phyloP scores from a whole-genome alignment of 2,797 vertebrate genomes.

The Pseudopleuronectes americanus region DNA sequence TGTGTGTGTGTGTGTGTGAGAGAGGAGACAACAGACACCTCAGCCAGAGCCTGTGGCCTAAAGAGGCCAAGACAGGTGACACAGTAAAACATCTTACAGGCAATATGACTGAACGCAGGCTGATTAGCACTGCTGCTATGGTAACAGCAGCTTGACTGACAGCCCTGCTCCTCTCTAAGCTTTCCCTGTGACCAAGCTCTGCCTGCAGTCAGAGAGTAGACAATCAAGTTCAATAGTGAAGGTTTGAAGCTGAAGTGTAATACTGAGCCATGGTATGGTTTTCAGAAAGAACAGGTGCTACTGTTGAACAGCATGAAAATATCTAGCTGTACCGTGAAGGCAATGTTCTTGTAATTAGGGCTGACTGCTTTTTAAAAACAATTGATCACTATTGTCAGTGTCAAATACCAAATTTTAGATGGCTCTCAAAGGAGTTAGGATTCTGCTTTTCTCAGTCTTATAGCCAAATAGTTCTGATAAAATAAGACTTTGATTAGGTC shows the following conservation, averaged over 20 bases:
- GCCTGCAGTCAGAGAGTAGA: slow-evolving; percentile 18
- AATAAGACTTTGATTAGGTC: not conserved
- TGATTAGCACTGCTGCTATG: slow-evolving; percentile 67
- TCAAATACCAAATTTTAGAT: not conserved
- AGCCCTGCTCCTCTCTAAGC: slow-evolving; percentile 49
- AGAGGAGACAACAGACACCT: slow-evolving; percentile 7
- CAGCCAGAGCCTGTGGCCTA: slow-evolving; percentile 19
- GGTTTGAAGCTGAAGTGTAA: not conserved
- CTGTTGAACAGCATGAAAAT: too few relatives aligned
- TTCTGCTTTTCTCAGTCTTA: not conserved
- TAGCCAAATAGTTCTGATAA: not conserved
- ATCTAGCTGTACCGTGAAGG: too few relatives aligned
- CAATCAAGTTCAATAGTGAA: slow-evolving; percentile 12
- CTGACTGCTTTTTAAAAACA: not conserved
- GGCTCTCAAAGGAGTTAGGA: not conserved
- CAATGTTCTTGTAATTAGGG: too few relatives aligned
- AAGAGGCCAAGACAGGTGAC: slow-evolving; percentile 34
- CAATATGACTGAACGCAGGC: slow-evolving; percentile 53
- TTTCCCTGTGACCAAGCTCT: slow-evolving; percentile 15
- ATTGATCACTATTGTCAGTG: not conserved
- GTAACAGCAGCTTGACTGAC: slow-evolving; percentile 62
- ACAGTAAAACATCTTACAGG: slow-evolving; percentile 48
- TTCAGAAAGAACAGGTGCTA: too few relatives aligned
- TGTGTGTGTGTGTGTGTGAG: not conserved
- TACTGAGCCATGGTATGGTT: not conserved